Conservation (phyloP, 2,113 vertebrate species). For the Sigmodon hispidus region DNA sequence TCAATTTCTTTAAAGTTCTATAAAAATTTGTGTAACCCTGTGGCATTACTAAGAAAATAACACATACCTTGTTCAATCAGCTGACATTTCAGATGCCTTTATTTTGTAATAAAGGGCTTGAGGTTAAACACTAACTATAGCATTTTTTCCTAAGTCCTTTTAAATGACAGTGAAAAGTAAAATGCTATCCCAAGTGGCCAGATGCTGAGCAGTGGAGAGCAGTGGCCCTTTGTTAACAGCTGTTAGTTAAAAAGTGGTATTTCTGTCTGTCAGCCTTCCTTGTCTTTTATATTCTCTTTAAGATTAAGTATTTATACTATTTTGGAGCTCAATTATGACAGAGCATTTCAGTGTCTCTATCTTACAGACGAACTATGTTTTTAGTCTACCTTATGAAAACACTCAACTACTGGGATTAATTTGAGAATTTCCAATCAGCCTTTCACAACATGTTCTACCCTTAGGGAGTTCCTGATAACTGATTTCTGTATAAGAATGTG, state of each 20-base stretch:
- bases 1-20: slow-evolving; percentile 17
- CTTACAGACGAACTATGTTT: slow-evolving; percentile 50
- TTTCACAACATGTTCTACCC: slow-evolving; percentile 68
- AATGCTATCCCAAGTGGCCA: slow-evolving; percentile 25
- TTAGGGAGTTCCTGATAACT: slow-evolving; percentile 64
- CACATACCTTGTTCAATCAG: background rate
- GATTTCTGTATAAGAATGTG: slow-evolving; percentile 70
- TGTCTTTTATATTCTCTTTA: slow-evolving; percentile 39
- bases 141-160: slow-evolving; percentile 48
- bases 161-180: slow-evolving; percentile 38
- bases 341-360: slow-evolving; percentile 46
- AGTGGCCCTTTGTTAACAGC: slow-evolving; percentile 31
- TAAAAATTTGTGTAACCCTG: slow-evolving; percentile 19
- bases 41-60: slow-evolving; percentile 1
- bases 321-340: slow-evolving; percentile 44
- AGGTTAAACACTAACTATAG: background rate
- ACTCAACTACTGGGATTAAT: slow-evolving; percentile 69
- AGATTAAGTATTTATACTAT: slow-evolving; percentile 8
- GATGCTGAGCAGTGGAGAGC: slow-evolving; percentile 20
- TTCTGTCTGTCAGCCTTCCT: slow-evolving; percentile 28
- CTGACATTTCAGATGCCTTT: slow-evolving; percentile 28
- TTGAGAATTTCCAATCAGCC: slow-evolving; percentile 69
- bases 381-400: slow-evolving; percentile 68
- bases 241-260: slow-evolving; percentile 16
- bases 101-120: slow-evolving; percentile 29